Evolutionary conservation across 2,888 invertebrate genomes (phyloP), one percentile per base, ranked within the genome.

Genomic region (Cosmia pyralina): DNA sequence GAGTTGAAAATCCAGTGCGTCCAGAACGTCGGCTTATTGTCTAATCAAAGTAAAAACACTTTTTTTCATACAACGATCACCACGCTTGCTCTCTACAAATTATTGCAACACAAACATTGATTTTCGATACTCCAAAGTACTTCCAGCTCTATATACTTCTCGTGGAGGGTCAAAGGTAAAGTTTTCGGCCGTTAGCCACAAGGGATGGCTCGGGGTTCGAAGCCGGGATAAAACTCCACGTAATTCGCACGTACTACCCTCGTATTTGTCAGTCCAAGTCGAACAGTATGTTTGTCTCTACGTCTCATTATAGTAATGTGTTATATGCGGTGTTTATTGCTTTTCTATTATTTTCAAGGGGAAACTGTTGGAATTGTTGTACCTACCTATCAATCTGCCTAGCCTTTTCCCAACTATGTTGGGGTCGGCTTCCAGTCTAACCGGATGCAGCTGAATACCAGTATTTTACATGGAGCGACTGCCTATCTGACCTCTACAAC

Each of bases 221-320:
- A 89, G 89, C 92, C 91, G 87, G 94, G 95, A 94, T 96, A 96
- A 96, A 96, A 95, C 94, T 96, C 92, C 91, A 91, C 90, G 95
- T 95, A 95, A 96, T 96, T 96, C 94, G 91, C 96, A 96, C 96
- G 92, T 95, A 93, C 92, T 85, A 92, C 91, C 90, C 87, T 89
- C 90, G 88, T 91, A 92, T 94, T 95, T 95, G 93, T 93, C 93
- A 92, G 90, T 88, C 53, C 69, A 41, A 64, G 65, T 68, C 72
- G 64, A 78, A 82, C 71, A 75, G 78, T 85, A 77, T 81, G 77
- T 83, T 84, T 77, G 72, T 78, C 38, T 57, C 52, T 77, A 41
- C 38, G 72, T 81, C 78, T 86, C 83, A 86, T 86, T 81, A 79
- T 6, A 66, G 76, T 81, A 82, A 87, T 81, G 78, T 66, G 60